phyloP scores from a whole-genome alignment of 2,888 invertebrate genomes.

The Hemithea aestivaria region DNA sequence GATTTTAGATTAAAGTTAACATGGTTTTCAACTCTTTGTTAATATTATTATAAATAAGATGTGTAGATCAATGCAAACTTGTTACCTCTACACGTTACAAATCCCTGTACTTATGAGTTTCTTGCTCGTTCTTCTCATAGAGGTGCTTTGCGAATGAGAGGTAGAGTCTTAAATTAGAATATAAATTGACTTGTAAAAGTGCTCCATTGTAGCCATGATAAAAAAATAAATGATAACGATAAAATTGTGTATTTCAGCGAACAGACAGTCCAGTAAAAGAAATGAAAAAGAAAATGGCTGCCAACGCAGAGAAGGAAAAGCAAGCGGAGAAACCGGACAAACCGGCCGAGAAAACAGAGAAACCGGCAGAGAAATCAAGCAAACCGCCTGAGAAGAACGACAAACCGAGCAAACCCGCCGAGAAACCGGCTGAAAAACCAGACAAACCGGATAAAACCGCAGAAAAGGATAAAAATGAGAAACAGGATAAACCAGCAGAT shows the following conservation, averaged over 20 bases:
- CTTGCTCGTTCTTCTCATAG: too few species aligned
- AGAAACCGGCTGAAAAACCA: constrained; percentile 30
- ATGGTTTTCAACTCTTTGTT: too few species aligned
- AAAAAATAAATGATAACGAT: too few species aligned
- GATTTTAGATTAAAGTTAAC: too few species aligned
- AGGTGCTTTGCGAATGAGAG: too few species aligned
- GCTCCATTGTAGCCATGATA: too few species aligned
- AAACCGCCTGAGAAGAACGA: constrained; percentile 40
- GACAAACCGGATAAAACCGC: constrained; percentile 31
- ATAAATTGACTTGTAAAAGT: too few species aligned
- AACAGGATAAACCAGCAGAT: constrained; percentile 26
- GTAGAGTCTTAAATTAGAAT: too few species aligned
- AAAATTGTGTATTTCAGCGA: constrained; percentile 34
- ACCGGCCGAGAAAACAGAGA: constrained; percentile 47
- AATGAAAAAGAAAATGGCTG: constrained; percentile 71
- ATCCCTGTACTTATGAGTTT: too few species aligned
- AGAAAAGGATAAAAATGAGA: constrained; percentile 30
- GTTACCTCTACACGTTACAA: too few species aligned
- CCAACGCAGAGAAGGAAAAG: constrained; percentile 66
- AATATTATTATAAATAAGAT: too few species aligned
- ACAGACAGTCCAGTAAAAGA: constrained; percentile 64
- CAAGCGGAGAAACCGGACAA: constrained; percentile 50
- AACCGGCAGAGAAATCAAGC: constrained; percentile 33
- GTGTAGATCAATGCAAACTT: too few species aligned
- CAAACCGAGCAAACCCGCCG: constrained; percentile 28